These are phyloP conservation scores for Tursiops truncatus DNA, from an alignment of 2,113 vertebrate species.

Conservation along the genomic window DNA sequence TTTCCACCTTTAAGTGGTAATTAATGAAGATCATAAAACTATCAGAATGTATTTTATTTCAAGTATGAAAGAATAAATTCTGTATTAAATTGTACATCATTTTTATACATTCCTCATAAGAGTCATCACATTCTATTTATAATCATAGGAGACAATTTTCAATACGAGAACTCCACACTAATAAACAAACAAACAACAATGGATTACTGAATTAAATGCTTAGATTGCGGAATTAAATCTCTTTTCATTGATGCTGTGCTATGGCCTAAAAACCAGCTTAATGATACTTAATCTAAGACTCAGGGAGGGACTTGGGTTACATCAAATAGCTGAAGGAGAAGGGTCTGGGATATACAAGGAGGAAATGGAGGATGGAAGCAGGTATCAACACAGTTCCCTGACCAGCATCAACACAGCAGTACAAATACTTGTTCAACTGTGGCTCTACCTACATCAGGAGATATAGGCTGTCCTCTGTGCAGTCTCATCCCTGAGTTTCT, in stretches of 20 bases:
- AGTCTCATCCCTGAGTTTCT: not conserved
- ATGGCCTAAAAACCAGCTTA: not conserved
- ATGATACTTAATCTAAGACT: not conserved
- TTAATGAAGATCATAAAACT: not conserved
- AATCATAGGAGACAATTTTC: not conserved
- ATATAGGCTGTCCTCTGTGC: not conserved
- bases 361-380: not conserved
- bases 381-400: not conserved
- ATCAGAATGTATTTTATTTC: not conserved
- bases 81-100: not conserved
- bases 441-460: not conserved
- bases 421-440: not conserved
- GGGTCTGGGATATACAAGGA: not conserved
- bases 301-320: not conserved
- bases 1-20: not conserved
- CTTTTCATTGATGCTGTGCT: not conserved
- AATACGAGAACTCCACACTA: not conserved
- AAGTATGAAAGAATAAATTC: conserved; percentile 8
- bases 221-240: not conserved
- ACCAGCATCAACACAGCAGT: not conserved
- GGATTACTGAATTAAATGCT: not conserved
- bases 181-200: not conserved
- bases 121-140: not conserved
- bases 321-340: not conserved
- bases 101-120: not conserved